phyloP scores from a whole-genome alignment of 2,113 vertebrate species.

The Anguilla japonica region DNA sequence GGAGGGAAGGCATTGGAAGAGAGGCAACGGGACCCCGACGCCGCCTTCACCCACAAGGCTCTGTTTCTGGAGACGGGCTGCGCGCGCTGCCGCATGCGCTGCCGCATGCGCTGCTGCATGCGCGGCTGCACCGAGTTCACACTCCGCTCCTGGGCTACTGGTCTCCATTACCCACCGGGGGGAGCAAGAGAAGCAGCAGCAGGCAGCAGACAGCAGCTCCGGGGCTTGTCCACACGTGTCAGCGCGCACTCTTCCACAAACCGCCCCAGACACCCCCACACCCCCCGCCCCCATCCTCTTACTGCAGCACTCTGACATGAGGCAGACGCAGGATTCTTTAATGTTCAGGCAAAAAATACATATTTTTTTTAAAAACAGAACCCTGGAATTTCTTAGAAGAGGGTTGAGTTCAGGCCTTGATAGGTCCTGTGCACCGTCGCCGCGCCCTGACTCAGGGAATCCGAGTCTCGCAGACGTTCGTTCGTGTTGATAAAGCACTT shows the following conservation, averaged over 20 bases:
- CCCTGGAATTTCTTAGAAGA: background rate
- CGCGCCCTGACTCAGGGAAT: background rate
- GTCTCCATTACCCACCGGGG: background rate
- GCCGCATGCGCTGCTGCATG: background rate
- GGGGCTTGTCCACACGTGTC: slow-evolving; percentile 8
- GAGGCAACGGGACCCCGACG: background rate
- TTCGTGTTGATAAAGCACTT: slow-evolving; percentile 28
- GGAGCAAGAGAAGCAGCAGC: background rate
- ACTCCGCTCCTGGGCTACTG: background rate
- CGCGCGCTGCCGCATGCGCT: background rate
- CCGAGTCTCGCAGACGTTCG: background rate
- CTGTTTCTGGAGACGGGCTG: background rate
- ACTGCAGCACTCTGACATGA: slow-evolving; percentile 3
- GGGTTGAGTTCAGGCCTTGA: background rate
- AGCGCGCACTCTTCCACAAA: slow-evolving; percentile 21
- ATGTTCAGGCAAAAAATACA: slow-evolving; percentile 8
- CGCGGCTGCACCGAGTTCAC: background rate
- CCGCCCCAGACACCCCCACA: background rate
- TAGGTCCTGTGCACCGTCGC: background rate
- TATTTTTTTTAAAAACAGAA: no score
- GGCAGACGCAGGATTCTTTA: background rate
- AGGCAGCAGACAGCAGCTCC: slow-evolving; percentile 21
- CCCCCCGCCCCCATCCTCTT: background rate
- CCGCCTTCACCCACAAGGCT: background rate
- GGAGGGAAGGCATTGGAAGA: slow-evolving; percentile 22